These are phyloP conservation scores for Oryzias javanicus DNA, from an alignment of 2,113 vertebrate genomes.

Conservation along the genomic window DNA sequence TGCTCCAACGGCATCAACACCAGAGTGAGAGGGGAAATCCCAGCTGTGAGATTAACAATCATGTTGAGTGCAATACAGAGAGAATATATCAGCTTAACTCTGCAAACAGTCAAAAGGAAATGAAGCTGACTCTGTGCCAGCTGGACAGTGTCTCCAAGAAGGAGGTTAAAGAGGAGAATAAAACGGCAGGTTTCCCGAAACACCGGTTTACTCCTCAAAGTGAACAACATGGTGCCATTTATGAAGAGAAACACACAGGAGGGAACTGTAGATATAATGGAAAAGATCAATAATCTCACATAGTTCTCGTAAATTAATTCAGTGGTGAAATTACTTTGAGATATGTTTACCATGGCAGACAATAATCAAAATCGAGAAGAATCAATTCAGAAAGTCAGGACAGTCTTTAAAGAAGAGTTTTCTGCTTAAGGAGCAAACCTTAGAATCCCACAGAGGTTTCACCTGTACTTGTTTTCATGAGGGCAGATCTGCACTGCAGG, in stretches of 20 bases:
- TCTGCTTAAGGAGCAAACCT: not conserved
- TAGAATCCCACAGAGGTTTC: constrained; percentile 2
- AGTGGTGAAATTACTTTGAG: not conserved
- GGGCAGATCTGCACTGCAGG: not conserved
- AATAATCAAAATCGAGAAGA: not conserved
- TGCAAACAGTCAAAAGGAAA: not conserved
- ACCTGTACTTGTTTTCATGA: not conserved
- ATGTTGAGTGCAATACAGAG: constrained; percentile 18
- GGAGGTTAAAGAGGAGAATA: constrained; percentile 24
- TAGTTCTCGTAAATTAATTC: not conserved
- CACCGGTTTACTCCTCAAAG: constrained; percentile 11
- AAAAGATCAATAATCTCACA: not conserved
- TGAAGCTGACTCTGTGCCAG: constrained; percentile 21
- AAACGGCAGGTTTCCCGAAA: constrained; percentile 7
- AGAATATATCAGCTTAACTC: not conserved
- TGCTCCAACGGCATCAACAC: constrained; percentile 70
- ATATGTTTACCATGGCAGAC: not conserved
- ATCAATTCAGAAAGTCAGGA: not conserved
- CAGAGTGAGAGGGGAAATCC: constrained; percentile 55
- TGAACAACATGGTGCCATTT: constrained; percentile 12
- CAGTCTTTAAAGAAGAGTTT: not conserved
- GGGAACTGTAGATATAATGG: not conserved
- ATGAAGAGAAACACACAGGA: constrained; percentile 19
- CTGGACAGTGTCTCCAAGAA: constrained; percentile 46
- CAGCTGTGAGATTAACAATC: not conserved